phyloP scores from a whole-genome alignment of 2,797 vertebrate species.

The Allobates femoralis region DNA sequence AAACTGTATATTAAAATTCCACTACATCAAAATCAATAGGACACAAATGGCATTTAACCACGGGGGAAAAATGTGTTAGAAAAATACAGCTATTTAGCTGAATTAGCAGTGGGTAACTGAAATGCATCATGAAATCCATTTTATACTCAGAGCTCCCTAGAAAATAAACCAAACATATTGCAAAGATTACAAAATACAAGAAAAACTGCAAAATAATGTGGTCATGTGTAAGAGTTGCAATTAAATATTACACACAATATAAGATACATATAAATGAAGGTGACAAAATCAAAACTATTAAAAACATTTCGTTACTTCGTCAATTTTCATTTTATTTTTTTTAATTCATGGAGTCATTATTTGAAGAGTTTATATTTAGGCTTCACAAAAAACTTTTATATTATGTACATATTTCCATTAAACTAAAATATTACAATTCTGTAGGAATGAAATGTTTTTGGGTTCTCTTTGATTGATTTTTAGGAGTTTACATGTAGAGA shows the following conservation, averaged over 20 bases:
- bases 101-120: constrained; percentile 30
- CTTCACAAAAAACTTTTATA: too few species aligned
- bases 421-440: too few species aligned
- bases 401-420: too few species aligned
- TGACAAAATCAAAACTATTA: background rate
- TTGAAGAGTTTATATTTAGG: background rate
- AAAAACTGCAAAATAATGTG: constrained; percentile 10
- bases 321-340: background rate
- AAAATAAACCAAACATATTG: background rate
- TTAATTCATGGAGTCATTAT: background rate
- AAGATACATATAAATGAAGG: background rate
- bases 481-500: too few species aligned
- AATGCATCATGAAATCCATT: constrained; percentile 33
- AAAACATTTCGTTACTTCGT: background rate
- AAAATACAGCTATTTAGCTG: constrained; percentile 13
- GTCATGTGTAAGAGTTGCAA: background rate
- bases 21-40: constrained; percentile 20
- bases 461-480: too few species aligned
- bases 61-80: constrained; percentile 6
- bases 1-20: background rate
- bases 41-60: constrained; percentile 27
- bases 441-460: too few species aligned
- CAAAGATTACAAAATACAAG: background rate
- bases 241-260: background rate
- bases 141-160: background rate